These are phyloP conservation scores for Nomada hirtipes DNA, from an alignment of 2,888 invertebrate genomes.

Conservation along the genomic window DNA sequence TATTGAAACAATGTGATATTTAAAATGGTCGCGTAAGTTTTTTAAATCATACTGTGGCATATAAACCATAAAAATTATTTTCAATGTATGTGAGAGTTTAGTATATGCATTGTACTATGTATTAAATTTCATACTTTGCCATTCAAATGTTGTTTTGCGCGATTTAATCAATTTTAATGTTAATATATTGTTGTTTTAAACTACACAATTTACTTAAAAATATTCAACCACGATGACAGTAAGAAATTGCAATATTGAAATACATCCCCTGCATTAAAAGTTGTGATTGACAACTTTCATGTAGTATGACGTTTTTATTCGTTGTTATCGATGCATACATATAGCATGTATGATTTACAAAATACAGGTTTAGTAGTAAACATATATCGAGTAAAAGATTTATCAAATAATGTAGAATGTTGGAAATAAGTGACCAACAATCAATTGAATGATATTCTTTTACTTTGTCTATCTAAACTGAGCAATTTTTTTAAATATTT, in stretches of 20 bases:
- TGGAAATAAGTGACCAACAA: background rate
- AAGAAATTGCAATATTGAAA: background rate
- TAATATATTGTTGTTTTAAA: background rate
- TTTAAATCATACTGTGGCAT: slow-evolving; percentile 11
- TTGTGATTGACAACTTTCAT: background rate
- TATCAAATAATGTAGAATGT: background rate
- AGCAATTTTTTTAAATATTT: background rate
- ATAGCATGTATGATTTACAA: background rate
- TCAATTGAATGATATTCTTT: background rate
- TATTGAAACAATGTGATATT: slow-evolving; percentile 54
- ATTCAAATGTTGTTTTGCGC: background rate
- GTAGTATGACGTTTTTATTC: background rate
- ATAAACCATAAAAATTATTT: background rate
- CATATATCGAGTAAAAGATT: background rate
- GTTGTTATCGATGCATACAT: background rate
- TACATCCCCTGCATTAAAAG: background rate
- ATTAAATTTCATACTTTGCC: background rate
- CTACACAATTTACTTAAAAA: background rate
- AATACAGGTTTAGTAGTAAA: background rate
- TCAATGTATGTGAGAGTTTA: background rate
- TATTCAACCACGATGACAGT: background rate
- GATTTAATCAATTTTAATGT: background rate
- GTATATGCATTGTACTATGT: background rate
- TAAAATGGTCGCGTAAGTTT: slow-evolving; percentile 49
- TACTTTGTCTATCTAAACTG: background rate